Evolutionary conservation across 2,888 invertebrate genomes (phyloP).

Genomic region (Emmelina monodactyla): DNA sequence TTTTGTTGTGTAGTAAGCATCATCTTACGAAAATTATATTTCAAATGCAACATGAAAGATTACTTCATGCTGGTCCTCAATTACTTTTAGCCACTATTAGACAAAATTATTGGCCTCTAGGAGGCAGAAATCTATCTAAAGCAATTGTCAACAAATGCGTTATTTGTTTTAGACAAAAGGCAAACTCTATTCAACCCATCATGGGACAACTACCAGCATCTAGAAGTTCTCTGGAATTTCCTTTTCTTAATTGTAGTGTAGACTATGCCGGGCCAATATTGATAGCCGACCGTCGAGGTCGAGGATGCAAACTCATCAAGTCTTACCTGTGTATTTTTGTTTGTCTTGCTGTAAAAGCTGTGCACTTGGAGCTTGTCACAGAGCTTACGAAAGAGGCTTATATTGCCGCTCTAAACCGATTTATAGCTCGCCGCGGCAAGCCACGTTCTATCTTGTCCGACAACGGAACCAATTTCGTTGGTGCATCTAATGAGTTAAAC

Average conservation of each 20-base stretch:
- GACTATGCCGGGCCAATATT: constrained; percentile 15
- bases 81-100: background rate
- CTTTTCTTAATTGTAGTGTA: constrained; percentile 10
- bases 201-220: background rate
- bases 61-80: background rate
- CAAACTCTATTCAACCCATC: background rate
- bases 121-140: background rate
- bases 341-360: constrained; percentile 11
- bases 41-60: background rate
- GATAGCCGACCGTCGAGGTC: constrained; percentile 10
- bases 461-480: constrained; percentile 17
- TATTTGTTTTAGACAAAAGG: background rate
- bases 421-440: constrained; percentile 16
- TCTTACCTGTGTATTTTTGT: too few species aligned
- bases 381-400: constrained; percentile 16
- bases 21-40: background rate
- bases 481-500: constrained; percentile 14
- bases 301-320: constrained; percentile 10
- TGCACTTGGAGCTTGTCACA: constrained; percentile 17
- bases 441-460: constrained; percentile 15
- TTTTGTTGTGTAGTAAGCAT: background rate
- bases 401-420: constrained; percentile 15
- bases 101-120: background rate
- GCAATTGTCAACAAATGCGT: background rate
- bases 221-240: constrained; percentile 3